Evolutionary conservation across 2,888 invertebrate species (phyloP).

Genomic region (Gandaritis pyraliata): DNA sequence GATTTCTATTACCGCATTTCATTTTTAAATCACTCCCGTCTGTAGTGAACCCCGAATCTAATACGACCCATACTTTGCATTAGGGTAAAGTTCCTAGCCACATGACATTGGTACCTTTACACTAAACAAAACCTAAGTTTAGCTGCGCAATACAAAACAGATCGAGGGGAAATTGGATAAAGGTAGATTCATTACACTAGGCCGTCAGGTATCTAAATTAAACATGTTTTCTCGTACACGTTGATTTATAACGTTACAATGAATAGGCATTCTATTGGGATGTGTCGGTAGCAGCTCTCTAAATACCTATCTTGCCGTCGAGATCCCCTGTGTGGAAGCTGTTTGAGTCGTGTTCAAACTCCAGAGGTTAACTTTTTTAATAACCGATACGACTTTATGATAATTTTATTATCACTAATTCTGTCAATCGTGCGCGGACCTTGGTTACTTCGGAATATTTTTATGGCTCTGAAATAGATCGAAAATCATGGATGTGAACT

Average conservation of each 20-base stretch:
- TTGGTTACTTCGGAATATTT: neutral
- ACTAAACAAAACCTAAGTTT: neutral
- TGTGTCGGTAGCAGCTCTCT: conserved; percentile 52
- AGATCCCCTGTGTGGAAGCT: conserved; percentile 54
- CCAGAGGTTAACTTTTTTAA: conserved; percentile 8
- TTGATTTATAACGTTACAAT: conserved; percentile 66
- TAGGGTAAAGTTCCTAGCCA: no score
- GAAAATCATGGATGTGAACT: neutral
- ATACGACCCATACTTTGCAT: no score
- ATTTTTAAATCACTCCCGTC: no score
- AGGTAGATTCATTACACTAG: conserved; percentile 38
- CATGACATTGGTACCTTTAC: no score
- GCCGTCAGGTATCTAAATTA: conserved; percentile 49
- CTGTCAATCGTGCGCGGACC: conserved; percentile 5
- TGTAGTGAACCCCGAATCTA: no score
- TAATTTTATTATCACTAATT: conserved; percentile 8
- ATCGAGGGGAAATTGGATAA: conserved; percentile 29
- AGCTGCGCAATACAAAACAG: conserved; percentile 16
- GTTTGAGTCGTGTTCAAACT: conserved; percentile 34
- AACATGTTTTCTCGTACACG: conserved; percentile 50
- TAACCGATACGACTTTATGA: conserved; percentile 27
- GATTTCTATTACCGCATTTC: no score
- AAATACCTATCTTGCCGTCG: conserved; percentile 61
- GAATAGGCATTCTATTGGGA: conserved; percentile 61
- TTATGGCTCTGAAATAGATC: conserved; percentile 3